Base-by-base conservation (phyloP, 2,888 invertebrate genomes). In the Mythimna ferrago region DNA sequence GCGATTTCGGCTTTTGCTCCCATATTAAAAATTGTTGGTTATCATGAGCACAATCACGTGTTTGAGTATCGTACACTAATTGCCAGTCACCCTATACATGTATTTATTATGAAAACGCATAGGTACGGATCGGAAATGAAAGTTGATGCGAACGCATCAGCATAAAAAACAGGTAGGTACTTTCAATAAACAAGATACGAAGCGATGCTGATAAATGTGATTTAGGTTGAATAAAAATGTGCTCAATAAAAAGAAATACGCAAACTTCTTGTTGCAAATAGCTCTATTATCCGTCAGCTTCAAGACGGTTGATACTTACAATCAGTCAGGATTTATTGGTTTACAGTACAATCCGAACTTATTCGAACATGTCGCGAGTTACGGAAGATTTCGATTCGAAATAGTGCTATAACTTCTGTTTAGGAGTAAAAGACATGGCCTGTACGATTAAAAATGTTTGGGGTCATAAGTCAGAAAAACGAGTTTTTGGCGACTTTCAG, bases 321-420 rank as follows among this genome's bases (percentile, higher is more conserved):
- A 58, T 71, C 71, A 41, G n/a, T 71, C 58, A 60, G 58, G 51
- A 53, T 60, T 60, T 44, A 21, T 19, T 6, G 21, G 16, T 61
- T 61, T 61, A 41, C 14, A 14, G 19, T 44, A 35, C 35, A 21
- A 56, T 68, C 16, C 35, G 44, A 35, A 35, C 35, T 14, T 6
- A 9, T 16, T 19, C 21, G 41, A 51, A 60, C 10, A 32, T 21
- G 2, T 21, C 38, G 32, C 32, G 41, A 9, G 21, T 10, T 14
- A 2, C 9, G 51, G 58, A 53, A 21, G 3, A 19, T 16, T 32
- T 32, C 9, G 6, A 21, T 51, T 32, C 7, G 7, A 38, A 71
- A 58, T 58, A 32, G 26, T n/a, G 14, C 19, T 19, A 19, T 35
- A 35, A 19, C 58, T 58, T 7, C 35, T 19, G 7, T 32, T 26